phyloP scores from a whole-genome alignment of 2,888 invertebrate species.

The Muscina levida region DNA sequence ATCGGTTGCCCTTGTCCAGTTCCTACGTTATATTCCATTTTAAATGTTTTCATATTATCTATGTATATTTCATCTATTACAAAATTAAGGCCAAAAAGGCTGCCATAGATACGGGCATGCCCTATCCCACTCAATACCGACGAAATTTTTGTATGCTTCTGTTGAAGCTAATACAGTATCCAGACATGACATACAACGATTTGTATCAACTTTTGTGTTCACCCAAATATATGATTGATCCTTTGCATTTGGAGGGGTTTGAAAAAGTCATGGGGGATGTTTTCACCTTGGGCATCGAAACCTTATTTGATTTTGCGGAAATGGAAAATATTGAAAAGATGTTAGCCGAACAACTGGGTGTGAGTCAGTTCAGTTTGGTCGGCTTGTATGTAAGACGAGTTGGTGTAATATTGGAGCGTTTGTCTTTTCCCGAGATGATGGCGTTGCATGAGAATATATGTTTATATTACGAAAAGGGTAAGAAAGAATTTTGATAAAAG shows the following conservation, averaged over 20 bases:
- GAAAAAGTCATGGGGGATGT: constrained; percentile 82
- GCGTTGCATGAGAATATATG: constrained; percentile 87
- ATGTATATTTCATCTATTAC: too few relatives aligned
- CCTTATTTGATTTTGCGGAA: constrained; percentile 85
- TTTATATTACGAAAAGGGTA: constrained; percentile 84
- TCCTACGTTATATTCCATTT: too few relatives aligned
- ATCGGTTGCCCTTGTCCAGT: too few relatives aligned
- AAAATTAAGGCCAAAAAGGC: constrained; percentile 74
- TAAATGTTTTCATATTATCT: too few relatives aligned
- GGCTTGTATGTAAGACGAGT: constrained; percentile 92
- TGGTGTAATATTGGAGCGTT: constrained; percentile 89
- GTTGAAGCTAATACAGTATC: constrained; percentile 88
- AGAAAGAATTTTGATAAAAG: too few relatives aligned
- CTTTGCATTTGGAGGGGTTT: constrained; percentile 80
- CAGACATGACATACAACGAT: constrained; percentile 88
- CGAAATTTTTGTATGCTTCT: constrained; percentile 90
- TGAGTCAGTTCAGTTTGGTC: constrained; percentile 80
- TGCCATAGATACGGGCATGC: constrained; percentile 73
- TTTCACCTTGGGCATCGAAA: constrained; percentile 82
- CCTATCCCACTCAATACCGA: constrained; percentile 82
- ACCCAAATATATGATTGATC: constrained; percentile 74
- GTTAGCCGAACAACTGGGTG: constrained; percentile 81
- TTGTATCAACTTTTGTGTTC: constrained; percentile 83
- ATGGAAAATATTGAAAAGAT: constrained; percentile 83
- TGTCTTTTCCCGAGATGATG: constrained; percentile 91